A percentile compares a stretch with the other conserved stretches of the same genome.
phyloP scores from a whole-genome alignment of 2,888 invertebrate genomes.

The Meiosimyza decipiens region DNA sequence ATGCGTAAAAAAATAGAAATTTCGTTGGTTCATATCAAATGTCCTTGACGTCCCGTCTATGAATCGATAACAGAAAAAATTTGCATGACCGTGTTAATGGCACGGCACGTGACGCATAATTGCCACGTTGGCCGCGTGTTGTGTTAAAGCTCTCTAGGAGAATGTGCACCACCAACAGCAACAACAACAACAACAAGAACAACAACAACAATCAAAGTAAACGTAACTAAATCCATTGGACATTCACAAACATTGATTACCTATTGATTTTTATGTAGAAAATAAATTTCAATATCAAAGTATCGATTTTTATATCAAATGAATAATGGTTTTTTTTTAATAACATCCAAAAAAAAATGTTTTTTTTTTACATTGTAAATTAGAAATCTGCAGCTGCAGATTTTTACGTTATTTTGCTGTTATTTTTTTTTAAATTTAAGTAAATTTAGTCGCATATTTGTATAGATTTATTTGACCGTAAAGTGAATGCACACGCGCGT shows the following conservation, averaged over 20 bases:
- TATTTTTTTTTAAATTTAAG: constrained; percentile 39
- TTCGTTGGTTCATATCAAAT: constrained; percentile 49
- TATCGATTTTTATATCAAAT: background rate
- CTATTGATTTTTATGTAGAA: constrained; percentile 29
- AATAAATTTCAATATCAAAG: constrained; percentile 27
- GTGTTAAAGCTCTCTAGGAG: background rate
- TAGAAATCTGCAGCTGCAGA: background rate
- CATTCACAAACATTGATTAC: constrained; percentile 7
- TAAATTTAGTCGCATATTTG: constrained; percentile 43
- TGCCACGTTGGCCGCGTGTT: constrained; percentile 43
- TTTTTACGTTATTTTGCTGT: background rate
- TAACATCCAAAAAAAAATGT: no score
- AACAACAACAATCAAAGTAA: background rate
- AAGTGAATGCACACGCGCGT: no score
- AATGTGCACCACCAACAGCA: background rate
- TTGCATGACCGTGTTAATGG: constrained; percentile 52
- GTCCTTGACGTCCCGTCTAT: constrained; percentile 45
- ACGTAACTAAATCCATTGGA: constrained; percentile 28
- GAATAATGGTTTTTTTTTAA: no score
- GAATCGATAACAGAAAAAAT: constrained; percentile 48
- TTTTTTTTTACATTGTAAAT: background rate
- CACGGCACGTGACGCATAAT: constrained; percentile 62
- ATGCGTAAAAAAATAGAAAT: no score
- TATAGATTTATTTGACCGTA: no score
- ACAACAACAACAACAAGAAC: background rate